phyloP scores from a whole-genome alignment of 2,113 vertebrate genomes.

The Callorhinus ursinus region DNA sequence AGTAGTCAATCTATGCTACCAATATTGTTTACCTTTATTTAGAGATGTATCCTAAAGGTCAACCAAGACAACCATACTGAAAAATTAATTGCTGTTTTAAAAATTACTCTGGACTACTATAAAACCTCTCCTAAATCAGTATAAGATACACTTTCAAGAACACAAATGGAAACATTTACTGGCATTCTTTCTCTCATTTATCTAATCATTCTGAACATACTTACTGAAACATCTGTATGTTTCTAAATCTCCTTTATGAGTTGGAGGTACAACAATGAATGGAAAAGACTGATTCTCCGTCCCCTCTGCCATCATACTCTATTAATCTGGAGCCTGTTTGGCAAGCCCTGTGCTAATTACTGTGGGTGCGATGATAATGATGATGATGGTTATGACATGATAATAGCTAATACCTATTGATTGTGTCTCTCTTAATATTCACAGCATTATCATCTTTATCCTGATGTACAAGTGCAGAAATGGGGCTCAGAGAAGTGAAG shows the following conservation, averaged over 20 bases:
- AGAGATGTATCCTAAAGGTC: not conserved
- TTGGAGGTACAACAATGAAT: not conserved
- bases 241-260: not conserved
- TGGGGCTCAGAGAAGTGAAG: not conserved
- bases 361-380: too few species aligned
- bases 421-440: not conserved
- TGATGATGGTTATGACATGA: too few species aligned
- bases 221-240: not conserved
- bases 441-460: not conserved
- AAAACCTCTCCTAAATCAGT: not conserved
- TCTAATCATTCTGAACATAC: not conserved
- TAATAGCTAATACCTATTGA: not conserved
- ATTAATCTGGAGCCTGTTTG: not conserved
- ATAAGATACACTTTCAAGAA: not conserved
- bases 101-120: not conserved
- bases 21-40: not conserved
- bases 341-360: not conserved
- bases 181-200: not conserved
- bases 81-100: not conserved
- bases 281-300: not conserved
- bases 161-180: not conserved
- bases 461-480: not conserved
- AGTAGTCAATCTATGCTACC: not conserved
- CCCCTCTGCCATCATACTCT: rapidly evolving
- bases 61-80: not conserved